Evolutionary conservation across 1,140 invertebrate genomes (phyloP).

Genomic region (Microplitis mediator): DNA sequence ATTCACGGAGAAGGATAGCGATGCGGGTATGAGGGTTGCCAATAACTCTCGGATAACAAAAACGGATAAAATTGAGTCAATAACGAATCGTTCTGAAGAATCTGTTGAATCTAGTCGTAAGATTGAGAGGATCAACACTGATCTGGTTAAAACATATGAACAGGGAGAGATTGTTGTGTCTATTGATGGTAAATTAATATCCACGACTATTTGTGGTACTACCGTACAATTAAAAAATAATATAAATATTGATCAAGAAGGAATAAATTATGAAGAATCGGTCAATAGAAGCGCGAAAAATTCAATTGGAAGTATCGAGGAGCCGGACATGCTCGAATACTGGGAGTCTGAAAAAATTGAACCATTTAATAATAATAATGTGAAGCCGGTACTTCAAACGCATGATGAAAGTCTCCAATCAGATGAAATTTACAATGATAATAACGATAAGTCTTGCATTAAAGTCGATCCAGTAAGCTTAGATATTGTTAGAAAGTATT

Average conservation of each 20-base stretch:
- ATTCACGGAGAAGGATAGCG: slow-evolving; percentile 57
- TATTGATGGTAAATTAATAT: slow-evolving; percentile 53
- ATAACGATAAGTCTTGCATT: slow-evolving; percentile 22
- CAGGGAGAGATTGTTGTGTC: slow-evolving; percentile 57
- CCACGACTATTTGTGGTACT: slow-evolving; percentile 41
- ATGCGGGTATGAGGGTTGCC: slow-evolving; percentile 62
- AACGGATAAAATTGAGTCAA: slow-evolving; percentile 10
- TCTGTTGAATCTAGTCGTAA: slow-evolving; percentile 30
- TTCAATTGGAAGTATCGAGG: slow-evolving; percentile 57
- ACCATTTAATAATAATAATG: slow-evolving; percentile 41
- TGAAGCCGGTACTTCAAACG: slow-evolving; percentile 1
- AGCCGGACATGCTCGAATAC: slow-evolving; percentile 58
- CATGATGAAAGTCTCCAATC: slow-evolving; percentile 30
- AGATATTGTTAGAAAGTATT: slow-evolving; percentile 55
- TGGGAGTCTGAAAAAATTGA: slow-evolving; percentile 57
- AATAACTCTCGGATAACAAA: slow-evolving; percentile 51
- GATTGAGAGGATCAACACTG: slow-evolving; percentile 24
- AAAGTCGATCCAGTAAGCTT: slow-evolving; percentile 34
- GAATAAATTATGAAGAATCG: slow-evolving; percentile 16
- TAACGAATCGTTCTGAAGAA: slow-evolving; percentile 13
- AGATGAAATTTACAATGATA: slow-evolving; percentile 41
- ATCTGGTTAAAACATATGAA: slow-evolving; percentile 49
- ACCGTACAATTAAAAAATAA: too few species aligned
- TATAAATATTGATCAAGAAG: slow-evolving; percentile 19
- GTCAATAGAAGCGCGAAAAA: slow-evolving; percentile 27